Evolutionary conservation across 2,797 vertebrate species (phyloP).

Genomic region (Furcifer pardalis): DNA sequence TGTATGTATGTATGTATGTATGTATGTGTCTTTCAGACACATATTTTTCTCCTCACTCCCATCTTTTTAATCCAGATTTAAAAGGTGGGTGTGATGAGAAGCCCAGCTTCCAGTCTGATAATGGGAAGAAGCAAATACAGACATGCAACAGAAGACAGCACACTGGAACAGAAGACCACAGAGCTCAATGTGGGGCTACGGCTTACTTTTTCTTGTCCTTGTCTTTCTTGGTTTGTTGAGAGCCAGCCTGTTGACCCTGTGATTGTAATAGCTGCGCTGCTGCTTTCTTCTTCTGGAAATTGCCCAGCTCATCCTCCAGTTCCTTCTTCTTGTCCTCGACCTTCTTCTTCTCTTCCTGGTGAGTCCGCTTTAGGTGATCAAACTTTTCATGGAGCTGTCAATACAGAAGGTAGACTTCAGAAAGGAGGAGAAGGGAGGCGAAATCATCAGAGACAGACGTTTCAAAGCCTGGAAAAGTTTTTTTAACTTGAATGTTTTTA

Average conservation of each 20-base stretch:
- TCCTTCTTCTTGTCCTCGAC: slow-evolving; percentile 85
- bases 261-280: slow-evolving; percentile 82
- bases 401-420: not conserved
- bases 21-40: no score
- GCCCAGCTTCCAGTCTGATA: slow-evolving; percentile 75
- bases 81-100: slow-evolving; percentile 32
- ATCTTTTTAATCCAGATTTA: slow-evolving; percentile 61
- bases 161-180: slow-evolving; percentile 56
- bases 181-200: slow-evolving; percentile 45
- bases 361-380: slow-evolving; percentile 83
- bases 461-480: no score
- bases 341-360: slow-evolving; percentile 85
- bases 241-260: slow-evolving; percentile 82
- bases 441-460: not conserved
- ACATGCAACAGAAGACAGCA: slow-evolving; percentile 71
- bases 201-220: slow-evolving; percentile 90
- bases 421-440: not conserved
- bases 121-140: slow-evolving; percentile 70
- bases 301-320: slow-evolving; percentile 82
- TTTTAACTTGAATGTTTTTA: no score
- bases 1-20: no score
- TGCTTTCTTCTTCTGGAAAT: slow-evolving; percentile 83
- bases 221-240: slow-evolving; percentile 85
- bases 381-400: slow-evolving; percentile 82
- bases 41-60: no score